phyloP scores from a whole-genome alignment of 2,113 vertebrate genomes.

The Narcine bancroftii region DNA sequence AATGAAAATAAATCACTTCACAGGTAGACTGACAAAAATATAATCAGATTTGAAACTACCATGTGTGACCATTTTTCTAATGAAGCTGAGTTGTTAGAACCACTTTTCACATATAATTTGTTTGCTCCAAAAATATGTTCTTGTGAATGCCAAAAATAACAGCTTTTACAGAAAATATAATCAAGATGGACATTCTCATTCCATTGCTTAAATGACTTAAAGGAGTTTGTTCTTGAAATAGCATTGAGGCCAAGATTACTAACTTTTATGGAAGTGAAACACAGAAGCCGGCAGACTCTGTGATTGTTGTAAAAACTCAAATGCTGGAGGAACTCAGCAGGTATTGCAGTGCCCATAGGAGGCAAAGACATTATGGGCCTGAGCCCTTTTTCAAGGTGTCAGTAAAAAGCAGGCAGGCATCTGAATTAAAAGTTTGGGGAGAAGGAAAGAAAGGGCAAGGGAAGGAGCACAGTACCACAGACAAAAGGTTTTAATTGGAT shows the following conservation, averaged over 20 bases:
- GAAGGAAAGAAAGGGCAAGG: no score
- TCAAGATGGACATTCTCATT: background rate
- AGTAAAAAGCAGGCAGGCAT: no score
- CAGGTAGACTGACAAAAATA: background rate
- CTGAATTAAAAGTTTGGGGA: no score
- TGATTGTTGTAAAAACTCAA: no score
- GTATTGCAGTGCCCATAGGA: no score
- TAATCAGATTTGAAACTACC: background rate
- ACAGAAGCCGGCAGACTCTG: no score
- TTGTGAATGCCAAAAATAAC: background rate
- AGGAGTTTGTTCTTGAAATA: background rate
- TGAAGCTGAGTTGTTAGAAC: background rate
- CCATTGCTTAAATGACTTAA: background rate
- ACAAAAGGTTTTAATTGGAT: no score
- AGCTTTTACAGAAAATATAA: background rate
- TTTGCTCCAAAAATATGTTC: background rate
- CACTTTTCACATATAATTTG: background rate
- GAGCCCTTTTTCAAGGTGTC: no score
- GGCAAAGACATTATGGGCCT: no score
- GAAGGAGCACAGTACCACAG: no score
- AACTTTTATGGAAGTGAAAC: background rate
- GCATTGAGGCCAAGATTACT: background rate
- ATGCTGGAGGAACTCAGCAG: no score
- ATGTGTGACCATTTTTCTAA: background rate
- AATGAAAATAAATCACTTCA: background rate